These are phyloP conservation scores for Istiophorus platypterus DNA, from an alignment of 2,113 vertebrate species.

Conservation along the genomic window DNA sequence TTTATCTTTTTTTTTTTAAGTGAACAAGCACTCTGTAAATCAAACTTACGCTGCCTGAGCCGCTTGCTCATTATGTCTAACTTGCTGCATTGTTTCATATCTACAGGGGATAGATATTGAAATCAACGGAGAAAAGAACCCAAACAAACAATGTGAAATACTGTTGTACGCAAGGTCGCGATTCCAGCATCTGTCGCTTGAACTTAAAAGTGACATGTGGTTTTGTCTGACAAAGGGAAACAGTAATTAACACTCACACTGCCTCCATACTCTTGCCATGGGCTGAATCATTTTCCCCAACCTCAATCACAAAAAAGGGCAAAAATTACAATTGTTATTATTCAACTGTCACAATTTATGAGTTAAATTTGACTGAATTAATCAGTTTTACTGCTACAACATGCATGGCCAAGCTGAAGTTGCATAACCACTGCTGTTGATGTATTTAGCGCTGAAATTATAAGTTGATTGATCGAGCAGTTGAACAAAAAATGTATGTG, in stretches of 20 bases:
- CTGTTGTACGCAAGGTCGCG: neutral
- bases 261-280: neutral
- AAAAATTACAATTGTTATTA: neutral
- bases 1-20: neutral
- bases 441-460: no score
- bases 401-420: neutral
- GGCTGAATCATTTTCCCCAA: accelerated
- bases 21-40: no score
- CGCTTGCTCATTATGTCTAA: neutral
- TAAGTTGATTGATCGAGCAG: neutral
- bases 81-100: conserved; percentile 49
- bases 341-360: neutral
- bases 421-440: no score
- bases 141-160: neutral
- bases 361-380: neutral
- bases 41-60: conserved; percentile 44
- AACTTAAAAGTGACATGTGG: neutral
- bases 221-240: neutral
- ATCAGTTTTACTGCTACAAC: neutral
- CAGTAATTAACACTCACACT: conserved; percentile 67
- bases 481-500: no score
- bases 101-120: conserved; percentile 33
- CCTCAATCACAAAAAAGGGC: neutral
- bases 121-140: conserved; percentile 8
- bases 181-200: neutral